A percentile compares a stretch with the other conserved stretches of the same genome.
phyloP scores from a whole-genome alignment of 2,113 vertebrate species.

The Microcebus murinus region DNA sequence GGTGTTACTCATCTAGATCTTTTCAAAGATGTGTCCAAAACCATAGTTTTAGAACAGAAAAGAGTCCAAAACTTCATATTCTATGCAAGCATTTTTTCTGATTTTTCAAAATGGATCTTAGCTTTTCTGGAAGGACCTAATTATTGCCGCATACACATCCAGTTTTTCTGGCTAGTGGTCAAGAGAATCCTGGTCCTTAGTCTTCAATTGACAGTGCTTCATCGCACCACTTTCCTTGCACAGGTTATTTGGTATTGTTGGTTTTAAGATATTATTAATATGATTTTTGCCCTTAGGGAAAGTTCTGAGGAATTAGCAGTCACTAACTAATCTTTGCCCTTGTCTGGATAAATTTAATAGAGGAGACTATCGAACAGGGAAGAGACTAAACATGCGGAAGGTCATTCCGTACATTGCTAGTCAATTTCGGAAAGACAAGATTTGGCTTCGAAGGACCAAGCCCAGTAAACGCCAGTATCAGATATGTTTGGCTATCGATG shows the following conservation, averaged over 20 bases:
- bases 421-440: conserved; percentile 98
- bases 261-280: neutral
- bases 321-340: neutral
- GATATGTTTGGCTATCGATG: conserved; percentile 97
- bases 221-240: neutral
- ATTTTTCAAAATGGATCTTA: neutral
- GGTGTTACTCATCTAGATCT: neutral
- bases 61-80: neutral
- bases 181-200: neutral
- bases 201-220: neutral
- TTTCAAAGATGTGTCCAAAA: neutral
- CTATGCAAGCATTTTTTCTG: neutral
- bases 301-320: neutral
- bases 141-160: neutral
- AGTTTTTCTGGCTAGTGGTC: neutral
- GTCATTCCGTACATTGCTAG: conserved; percentile 99
- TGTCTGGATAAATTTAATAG: conserved; percentile 81
- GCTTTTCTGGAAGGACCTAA: neutral
- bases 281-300: neutral
- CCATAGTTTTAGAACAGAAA: neutral
- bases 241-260: neutral
- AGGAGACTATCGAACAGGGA: conserved; percentile 97
- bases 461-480: conserved; percentile 98
- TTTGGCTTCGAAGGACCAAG: conserved; percentile 98
- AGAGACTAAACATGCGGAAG: conserved; percentile 98